Evolutionary conservation across 23 tunicate species (phyloP).

Genomic region (Ascidia mentula): DNA sequence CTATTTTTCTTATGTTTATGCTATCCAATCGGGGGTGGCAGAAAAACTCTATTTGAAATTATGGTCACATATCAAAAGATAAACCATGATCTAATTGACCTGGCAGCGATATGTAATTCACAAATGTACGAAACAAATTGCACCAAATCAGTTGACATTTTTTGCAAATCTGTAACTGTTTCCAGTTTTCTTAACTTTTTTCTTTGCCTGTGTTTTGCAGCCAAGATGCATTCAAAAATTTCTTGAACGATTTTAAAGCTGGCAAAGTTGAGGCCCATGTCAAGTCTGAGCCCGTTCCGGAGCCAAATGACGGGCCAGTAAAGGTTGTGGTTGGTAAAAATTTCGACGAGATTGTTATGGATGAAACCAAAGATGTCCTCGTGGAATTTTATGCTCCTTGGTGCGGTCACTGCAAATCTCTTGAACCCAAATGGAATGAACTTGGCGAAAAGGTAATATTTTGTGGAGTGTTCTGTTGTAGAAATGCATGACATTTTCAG

Average conservation of each 20-base stretch:
- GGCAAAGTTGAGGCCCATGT: constrained; percentile 72
- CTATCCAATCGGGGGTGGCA: too few species aligned
- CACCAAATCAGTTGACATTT: too few species aligned
- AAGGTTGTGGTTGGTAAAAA: constrained; percentile 87
- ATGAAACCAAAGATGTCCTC: constrained; percentile 86
- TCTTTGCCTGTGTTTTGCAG: too few species aligned
- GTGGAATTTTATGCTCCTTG: constrained; percentile 97
- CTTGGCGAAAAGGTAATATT: constrained; percentile 77
- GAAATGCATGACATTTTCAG: not conserved
- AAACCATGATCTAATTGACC: too few species aligned
- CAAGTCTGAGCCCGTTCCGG: constrained; percentile 92
- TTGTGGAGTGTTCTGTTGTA: not conserved
- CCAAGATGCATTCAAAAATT: constrained; percentile 46
- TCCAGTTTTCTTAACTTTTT: too few species aligned
- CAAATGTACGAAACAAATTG: too few species aligned
- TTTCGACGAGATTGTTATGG: constrained; percentile 93
- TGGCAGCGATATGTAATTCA: too few species aligned
- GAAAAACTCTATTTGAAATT: too few species aligned
- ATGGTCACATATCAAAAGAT: too few species aligned
- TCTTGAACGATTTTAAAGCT: constrained; percentile 41
- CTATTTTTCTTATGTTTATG: too few species aligned
- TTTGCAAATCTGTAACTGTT: too few species aligned
- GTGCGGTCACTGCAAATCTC: constrained; percentile 97
- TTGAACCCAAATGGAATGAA: constrained; percentile 93
- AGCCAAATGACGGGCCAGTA: constrained; percentile 72